Base-by-base conservation (phyloP, 2,797 vertebrate genomes). In the Dermochelys coriacea region DNA sequence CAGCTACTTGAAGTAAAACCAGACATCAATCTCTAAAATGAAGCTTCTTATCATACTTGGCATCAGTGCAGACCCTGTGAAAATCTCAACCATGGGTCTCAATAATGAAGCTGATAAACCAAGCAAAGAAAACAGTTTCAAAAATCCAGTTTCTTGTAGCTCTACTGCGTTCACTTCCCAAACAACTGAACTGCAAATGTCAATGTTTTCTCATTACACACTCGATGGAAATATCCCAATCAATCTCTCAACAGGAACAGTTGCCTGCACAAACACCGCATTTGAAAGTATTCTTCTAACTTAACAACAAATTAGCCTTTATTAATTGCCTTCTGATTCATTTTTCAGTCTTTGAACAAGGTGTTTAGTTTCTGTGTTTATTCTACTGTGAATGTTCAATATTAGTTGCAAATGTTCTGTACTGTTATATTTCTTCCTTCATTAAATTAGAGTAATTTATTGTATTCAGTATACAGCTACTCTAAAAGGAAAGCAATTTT, bases 341-440 rank as follows among this genome's bases (percentile, higher is more conserved):
- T 84, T 94, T 94, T 94, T 93, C 47, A 85, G 59, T 7, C 41
- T 94, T 84, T 93, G 82, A 94, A 50, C 4, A 91, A 93, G 25
- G 47, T 80, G 4, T 79, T 95, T 86, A 1, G 59, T 85, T 90
- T 57, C 11, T 0, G 0, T 88, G 21, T 79, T 85, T 89, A 82
- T 91, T 93, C 34, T 82, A 11, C 2, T 34, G 87, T 88, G 90
- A 91, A 31, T 81, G 80, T 50, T 81, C 5, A 71, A 4, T 41
- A 8, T n/a, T 75, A 91, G 18, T 49, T 75, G 82, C 31, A 87
- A 82, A 82, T 31, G 55, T 6, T 47, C 94, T 11, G 52, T 11
- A 37, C 64, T 31, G 59, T 88, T 93, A 34, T 68, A 57, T 74
- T 90, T 55, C 77, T 88, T 91, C 57, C 88, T 95, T 90, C 37